Evolutionary conservation across 2,797 vertebrate genomes (phyloP), one percentile per base, ranked within the genome.

Genomic region (Adelosebastes latens): DNA sequence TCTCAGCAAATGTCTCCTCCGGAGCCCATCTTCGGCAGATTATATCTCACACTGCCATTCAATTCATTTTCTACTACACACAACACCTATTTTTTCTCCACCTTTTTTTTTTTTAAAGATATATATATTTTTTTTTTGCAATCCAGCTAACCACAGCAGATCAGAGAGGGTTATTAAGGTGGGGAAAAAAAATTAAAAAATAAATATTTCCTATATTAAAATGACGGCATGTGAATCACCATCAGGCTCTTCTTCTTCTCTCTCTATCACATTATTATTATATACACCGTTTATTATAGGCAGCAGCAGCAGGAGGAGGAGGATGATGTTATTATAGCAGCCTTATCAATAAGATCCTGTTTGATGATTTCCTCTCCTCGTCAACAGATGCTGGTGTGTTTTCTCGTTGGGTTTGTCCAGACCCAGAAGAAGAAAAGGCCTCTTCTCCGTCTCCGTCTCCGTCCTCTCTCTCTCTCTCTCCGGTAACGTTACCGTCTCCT

Each of bases 181-280:
- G 18, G 20, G 20, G 63, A 39, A 39, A 62, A 84, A 82, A 81
- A 39, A 82, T 39, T 72, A 70, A 89, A 85, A 91, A 89, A 93
- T 77, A 86, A 91, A 94, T 89, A 94, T 94, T 91, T 88, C 84
- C 91, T 93, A 90, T 93, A 90, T 92, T 89, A 92, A 94, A 95
- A 94, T 89, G 92, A 95, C 94, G 93, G 93, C 93, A 91, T 93
- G 94, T 93, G 90, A 92, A 92, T 95, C 93, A 95, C 36, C 36
- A 39, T 14, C 36, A 39, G 14, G 36, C 13, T 39, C 13, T 14
- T 39, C 36, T 39, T 39, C 13, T 39, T 85, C 74, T 88, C 83
- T 71, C 55, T 42, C 14, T 39, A 34, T 73, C 80, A 77, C 81
- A 39, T 39, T 39, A 39, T 39, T 39, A 1, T 39, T 39, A 39